A percentile compares a stretch with the other conserved stretches of the same genome.
phyloP scores from a whole-genome alignment of 2,797 vertebrate genomes.

The Esox masquinongy region DNA sequence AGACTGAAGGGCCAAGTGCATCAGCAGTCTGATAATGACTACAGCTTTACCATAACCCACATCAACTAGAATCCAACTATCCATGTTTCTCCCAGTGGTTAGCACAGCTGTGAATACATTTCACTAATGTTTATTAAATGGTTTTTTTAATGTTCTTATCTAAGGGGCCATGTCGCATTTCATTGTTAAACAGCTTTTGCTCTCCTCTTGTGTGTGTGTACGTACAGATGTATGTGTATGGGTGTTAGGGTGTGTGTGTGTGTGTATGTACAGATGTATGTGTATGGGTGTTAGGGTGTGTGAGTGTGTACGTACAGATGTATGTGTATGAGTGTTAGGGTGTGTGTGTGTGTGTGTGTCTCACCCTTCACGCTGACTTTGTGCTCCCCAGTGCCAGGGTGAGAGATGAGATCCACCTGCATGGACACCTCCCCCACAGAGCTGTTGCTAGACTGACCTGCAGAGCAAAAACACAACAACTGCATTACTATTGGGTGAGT shows the following conservation, averaged over 20 bases:
- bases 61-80: constrained; percentile 11
- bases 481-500: constrained; percentile 43
- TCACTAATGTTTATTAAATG: constrained; percentile 29
- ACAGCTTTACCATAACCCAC: neutral
- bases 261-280: too few relatives aligned
- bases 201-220: neutral
- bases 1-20: neutral
- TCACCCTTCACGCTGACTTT: constrained; percentile 92
- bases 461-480: constrained; percentile 63
- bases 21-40: neutral
- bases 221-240: too few relatives aligned
- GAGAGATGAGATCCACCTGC: constrained; percentile 90
- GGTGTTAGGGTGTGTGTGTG: too few relatives aligned
- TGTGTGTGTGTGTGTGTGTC: constrained; percentile 26
- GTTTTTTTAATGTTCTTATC: neutral
- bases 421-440: constrained; percentile 92
- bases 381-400: constrained; percentile 94
- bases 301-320: too few relatives aligned
- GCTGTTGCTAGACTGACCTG: constrained; percentile 85
- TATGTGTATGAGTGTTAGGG: neutral
- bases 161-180: neutral
- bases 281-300: neutral
- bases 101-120: constrained; percentile 31
- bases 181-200: neutral
- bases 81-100: constrained; percentile 1